These are phyloP conservation scores for Gobio occitaniae DNA, from an alignment of 2,797 vertebrate species.

Conservation along the genomic window DNA sequence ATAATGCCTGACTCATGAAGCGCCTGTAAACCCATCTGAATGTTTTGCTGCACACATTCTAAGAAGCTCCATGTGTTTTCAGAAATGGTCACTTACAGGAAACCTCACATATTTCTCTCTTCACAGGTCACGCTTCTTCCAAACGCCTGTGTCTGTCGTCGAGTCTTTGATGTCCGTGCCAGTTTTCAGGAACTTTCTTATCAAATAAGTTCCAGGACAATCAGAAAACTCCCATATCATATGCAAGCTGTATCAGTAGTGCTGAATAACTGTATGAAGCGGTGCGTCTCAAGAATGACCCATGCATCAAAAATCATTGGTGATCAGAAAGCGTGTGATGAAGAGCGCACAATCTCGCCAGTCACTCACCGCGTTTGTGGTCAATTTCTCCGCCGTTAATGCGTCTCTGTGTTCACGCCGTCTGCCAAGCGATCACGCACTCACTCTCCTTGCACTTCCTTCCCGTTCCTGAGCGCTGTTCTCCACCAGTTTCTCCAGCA, in stretches of 20 bases:
- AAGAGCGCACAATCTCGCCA: not conserved
- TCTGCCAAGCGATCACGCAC: not conserved
- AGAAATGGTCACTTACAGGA: not conserved
- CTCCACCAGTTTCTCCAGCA: not conserved
- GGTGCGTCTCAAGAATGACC: not conserved
- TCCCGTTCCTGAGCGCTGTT: conserved; percentile 23
- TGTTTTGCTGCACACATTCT: not conserved
- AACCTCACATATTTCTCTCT: no score
- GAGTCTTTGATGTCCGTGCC: not conserved
- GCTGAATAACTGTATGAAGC: not conserved
- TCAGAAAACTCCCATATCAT: not conserved
- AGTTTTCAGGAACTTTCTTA: not conserved
- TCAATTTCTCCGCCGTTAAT: not conserved
- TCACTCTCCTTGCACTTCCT: conserved; percentile 6
- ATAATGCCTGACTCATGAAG: not conserved
- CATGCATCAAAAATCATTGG: not conserved
- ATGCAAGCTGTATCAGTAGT: not conserved
- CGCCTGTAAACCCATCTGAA: not conserved
- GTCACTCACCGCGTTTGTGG: conserved; percentile 30
- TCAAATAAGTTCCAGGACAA: not conserved
- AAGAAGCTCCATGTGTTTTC: conserved; percentile 1
- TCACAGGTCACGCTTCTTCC: not conserved
- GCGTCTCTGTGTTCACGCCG: not conserved
- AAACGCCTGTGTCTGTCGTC: not conserved
- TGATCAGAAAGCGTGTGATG: not conserved